Evolutionary conservation across 2,113 vertebrate species (phyloP).

Genomic region (Lota lota): DNA sequence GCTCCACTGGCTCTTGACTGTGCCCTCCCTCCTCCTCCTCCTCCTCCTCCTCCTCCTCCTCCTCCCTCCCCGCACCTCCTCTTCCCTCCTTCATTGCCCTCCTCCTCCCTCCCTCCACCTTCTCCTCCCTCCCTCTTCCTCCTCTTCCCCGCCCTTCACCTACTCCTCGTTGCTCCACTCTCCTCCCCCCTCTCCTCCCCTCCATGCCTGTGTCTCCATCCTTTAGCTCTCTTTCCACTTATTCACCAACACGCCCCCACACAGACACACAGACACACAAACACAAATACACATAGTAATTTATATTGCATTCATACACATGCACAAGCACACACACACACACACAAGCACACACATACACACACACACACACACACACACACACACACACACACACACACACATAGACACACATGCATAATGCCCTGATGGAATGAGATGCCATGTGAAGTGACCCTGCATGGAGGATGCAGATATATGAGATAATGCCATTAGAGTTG

Average conservation of each 20-base stretch:
- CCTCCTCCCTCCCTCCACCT: conserved; percentile 1
- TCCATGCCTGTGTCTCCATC: not conserved
- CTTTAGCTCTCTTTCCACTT: conserved; percentile 14
- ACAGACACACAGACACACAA: conserved; percentile 39
- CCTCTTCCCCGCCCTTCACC: conserved; percentile 11
- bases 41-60: conserved; percentile 52
- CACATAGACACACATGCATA: conserved; percentile 1
- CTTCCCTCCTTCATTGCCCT: not conserved
- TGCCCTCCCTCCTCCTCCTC: conserved; percentile 44
- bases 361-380: conserved; percentile 24
- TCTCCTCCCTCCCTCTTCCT: conserved; percentile 22
- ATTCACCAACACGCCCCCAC: conserved; percentile 63
- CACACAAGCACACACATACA: conserved; percentile 18
- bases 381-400: conserved; percentile 9
- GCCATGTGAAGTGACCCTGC: conserved; percentile 30
- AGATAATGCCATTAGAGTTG: conserved; percentile 9
- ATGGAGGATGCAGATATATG: conserved; percentile 23
- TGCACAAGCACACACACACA: not conserved
- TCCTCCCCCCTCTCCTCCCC: not conserved
- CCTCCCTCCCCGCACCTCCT: conserved; percentile 25
- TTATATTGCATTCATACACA: not conserved
- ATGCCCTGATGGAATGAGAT: conserved; percentile 28
- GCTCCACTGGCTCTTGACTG: conserved; percentile 65
- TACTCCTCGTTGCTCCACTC: conserved; percentile 7
- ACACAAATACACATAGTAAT: conserved; percentile 30